Evolutionary conservation across 1,140 invertebrate species (phyloP).

Genomic region (Dermatophagoides farinae): DNA sequence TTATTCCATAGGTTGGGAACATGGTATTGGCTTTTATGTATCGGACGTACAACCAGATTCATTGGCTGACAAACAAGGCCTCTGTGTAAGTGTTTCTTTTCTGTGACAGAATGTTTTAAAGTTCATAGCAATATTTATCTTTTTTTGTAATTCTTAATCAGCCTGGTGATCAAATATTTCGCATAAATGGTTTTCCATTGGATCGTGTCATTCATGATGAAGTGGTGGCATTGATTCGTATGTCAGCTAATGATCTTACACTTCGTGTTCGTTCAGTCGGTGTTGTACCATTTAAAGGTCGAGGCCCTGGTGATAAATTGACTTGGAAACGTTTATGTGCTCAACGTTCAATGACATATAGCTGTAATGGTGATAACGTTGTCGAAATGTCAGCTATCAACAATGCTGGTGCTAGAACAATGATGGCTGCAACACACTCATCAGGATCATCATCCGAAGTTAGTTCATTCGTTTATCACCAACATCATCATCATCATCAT

Average conservation of each 20-base stretch:
- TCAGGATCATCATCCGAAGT: neutral
- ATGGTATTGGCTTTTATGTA: conserved; percentile 77
- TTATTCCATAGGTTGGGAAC: conserved; percentile 48
- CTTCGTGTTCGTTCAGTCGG: conserved; percentile 21
- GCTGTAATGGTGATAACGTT: neutral
- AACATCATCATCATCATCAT: neutral
- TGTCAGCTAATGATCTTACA: conserved; percentile 15
- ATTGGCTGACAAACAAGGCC: conserved; percentile 66
- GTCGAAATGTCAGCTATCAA: too few species aligned
- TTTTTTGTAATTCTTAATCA: conserved; percentile 44
- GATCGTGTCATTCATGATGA: conserved; percentile 22
- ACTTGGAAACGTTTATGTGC: conserved; percentile 11
- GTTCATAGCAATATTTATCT: conserved; percentile 4
- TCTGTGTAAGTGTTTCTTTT: conserved; percentile 42
- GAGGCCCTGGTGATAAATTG: conserved; percentile 11
- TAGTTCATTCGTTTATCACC: neutral
- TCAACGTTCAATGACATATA: neutral
- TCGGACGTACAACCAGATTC: conserved; percentile 63
- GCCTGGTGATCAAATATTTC: conserved; percentile 73
- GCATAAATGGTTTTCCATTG: conserved; percentile 53
- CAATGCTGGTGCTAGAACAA: neutral
- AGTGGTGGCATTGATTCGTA: conserved; percentile 19
- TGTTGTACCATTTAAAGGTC: conserved; percentile 19
- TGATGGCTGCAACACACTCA: neutral
- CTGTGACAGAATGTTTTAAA: neutral